Conservation (phyloP, 2,888 invertebrate species). For the Lithodes maja region DNA sequence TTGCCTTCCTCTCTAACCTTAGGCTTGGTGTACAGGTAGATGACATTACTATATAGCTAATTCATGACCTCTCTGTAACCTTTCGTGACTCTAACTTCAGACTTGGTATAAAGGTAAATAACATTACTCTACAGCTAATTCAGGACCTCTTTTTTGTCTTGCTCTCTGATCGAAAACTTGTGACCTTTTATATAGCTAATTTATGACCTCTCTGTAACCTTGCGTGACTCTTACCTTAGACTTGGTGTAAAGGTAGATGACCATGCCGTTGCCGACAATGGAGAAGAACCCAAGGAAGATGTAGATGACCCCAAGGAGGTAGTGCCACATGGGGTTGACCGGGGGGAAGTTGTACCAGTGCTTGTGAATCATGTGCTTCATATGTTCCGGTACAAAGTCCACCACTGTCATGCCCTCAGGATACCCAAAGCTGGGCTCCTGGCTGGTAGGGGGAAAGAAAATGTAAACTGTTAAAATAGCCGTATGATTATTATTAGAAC, state of each 20-base stretch:
- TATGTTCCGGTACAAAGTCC: conserved; percentile 71
- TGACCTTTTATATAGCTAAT: too few relatives aligned
- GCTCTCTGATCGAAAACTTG: too few relatives aligned
- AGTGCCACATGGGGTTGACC: conserved; percentile 73
- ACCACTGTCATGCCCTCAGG: conserved; percentile 74
- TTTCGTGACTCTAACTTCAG: too few relatives aligned
- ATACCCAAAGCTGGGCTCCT: conserved; percentile 40
- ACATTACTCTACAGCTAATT: too few relatives aligned
- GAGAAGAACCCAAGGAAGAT: conserved; percentile 71
- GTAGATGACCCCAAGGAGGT: conserved; percentile 72
- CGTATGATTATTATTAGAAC: too few relatives aligned
- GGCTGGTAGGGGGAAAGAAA: background rate
- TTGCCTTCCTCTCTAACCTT: too few relatives aligned
- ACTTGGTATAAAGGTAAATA: too few relatives aligned
- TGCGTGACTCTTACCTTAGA: conserved; percentile 47
- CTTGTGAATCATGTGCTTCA: conserved; percentile 72
- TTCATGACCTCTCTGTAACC: too few relatives aligned
- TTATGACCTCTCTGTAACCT: too few relatives aligned
- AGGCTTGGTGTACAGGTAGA: too few relatives aligned
- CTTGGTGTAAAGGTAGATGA: conserved; percentile 72
- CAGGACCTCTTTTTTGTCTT: too few relatives aligned
- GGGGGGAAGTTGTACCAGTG: conserved; percentile 73
- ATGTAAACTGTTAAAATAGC: background rate
- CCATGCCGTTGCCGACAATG: conserved; percentile 71
- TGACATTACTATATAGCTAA: too few relatives aligned